A percentile compares a stretch with the other conserved stretches of the same genome.
Evolutionary conservation across 2,113 vertebrate species (phyloP).

Genomic region (Nothocercus julius): DNA sequence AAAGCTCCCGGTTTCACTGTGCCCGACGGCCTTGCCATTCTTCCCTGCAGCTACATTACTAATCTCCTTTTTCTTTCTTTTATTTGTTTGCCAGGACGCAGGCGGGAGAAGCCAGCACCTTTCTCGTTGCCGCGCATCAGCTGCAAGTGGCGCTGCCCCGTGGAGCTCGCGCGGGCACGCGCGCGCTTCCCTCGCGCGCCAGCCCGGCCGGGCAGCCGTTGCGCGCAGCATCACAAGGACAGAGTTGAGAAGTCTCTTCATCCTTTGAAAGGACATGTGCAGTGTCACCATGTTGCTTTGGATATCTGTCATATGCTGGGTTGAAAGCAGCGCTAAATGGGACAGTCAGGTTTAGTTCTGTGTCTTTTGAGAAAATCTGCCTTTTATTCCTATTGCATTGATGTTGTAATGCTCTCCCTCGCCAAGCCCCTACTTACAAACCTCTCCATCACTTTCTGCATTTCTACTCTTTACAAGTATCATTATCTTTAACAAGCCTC

Average conservation of each 20-base stretch:
- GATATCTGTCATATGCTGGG: not conserved
- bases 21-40: not conserved
- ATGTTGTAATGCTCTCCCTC: not conserved
- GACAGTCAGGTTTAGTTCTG: rapidly evolving
- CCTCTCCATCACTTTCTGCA: not conserved
- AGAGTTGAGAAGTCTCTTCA: not conserved
- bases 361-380: not conserved
- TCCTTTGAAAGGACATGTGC: not conserved
- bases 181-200: not conserved
- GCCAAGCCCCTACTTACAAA: not conserved
- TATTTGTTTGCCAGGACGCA: not conserved
- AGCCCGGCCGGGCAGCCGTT: not conserved
- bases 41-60: not conserved
- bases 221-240: not conserved
- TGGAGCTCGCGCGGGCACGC: not conserved
- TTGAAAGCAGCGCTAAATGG: not conserved
- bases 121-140: not conserved
- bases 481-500: not conserved
- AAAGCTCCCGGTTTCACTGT: not conserved
- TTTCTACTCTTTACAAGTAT: not conserved
- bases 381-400: not conserved
- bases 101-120: not conserved
- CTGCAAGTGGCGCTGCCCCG: not conserved
- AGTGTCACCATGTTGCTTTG: not conserved
- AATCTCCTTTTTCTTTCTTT: not conserved